A percentile compares a stretch with the other conserved stretches of the same genome.
These are phyloP conservation scores for Dione juno DNA, from an alignment of 2,888 invertebrate species.

Conservation along the genomic window DNA sequence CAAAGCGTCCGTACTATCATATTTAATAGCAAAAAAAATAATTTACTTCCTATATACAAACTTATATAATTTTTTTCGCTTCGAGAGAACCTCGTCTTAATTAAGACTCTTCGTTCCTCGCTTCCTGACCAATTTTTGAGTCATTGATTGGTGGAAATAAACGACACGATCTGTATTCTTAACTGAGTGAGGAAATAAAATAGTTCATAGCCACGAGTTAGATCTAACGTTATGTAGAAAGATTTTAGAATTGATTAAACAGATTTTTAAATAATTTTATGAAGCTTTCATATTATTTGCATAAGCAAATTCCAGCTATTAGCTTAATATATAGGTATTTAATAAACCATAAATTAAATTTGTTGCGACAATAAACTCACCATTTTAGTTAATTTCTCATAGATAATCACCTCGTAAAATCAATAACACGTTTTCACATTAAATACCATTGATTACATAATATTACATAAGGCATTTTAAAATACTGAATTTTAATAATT, in stretches of 20 bases:
- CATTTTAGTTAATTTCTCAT: background rate
- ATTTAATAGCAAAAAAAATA: background rate
- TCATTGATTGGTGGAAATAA: no score
- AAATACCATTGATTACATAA: background rate
- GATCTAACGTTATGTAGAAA: no score
- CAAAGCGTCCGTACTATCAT: background rate
- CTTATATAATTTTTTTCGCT: no score
- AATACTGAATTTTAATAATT: background rate
- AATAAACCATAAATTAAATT: background rate
- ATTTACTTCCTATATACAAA: background rate
- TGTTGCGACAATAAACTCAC: background rate
- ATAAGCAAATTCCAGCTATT: background rate
- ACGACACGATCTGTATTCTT: no score
- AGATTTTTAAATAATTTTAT: background rate
- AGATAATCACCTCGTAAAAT: background rate
- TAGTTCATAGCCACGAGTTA: no score
- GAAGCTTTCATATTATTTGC: background rate
- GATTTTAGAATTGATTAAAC: background rate
- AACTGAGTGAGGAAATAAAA: no score
- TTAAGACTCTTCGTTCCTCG: no score
- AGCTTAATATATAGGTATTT: background rate
- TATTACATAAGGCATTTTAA: constrained; percentile 8
- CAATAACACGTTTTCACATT: constrained; percentile 2
- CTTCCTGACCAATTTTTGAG: no score
- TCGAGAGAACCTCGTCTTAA: no score